Base-by-base conservation (phyloP, 2,888 invertebrate species). In the Heliconius hortense region DNA sequence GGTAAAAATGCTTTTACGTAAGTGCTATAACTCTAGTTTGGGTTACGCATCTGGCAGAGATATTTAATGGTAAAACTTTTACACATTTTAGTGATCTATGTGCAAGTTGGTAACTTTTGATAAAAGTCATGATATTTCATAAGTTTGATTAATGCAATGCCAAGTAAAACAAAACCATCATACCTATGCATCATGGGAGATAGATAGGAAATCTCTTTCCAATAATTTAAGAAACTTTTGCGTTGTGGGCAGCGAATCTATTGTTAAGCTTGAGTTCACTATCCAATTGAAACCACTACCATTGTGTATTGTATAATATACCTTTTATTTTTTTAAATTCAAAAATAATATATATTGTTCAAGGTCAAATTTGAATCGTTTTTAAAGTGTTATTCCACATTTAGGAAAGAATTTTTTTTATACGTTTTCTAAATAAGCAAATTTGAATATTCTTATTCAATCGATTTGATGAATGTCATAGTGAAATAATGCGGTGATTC, bases 1-100 rank as follows among this genome's bases (percentile, higher is more conserved):
- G 83, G 82, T 82, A 83, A 79, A 80, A 82, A 82, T 80, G 77
- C 78, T 81, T 82, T 80, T 78, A 80, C 77, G 78, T 77, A 77
- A 76, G 56, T 70, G 63, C 64, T 64, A 70, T 74, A 63, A 63
- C 35, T 74, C 74, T 70, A 64, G 28, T 43, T 48, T 72, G 28
- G 48, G 28, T 62, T 72, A 62, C 35, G 28, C 72, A 62, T 62
- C 62, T 62, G 39, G 26, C 28, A 13, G 21, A 59, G n/a, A 72
- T 72, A 72, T 72, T 63, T 56, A 39, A 28, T 63, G 18, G 5
- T 0, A 26, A 21, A 60, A 69, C 31, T 28, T 69, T 39, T 28
- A 53, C 53, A 28, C 26, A 53, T 48, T 53, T 28, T 71, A 39
- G 26, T 39, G 24, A 71, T 60, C 1, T 53, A 48, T 53, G n/a